Evolutionary conservation across 2,888 invertebrate genomes (phyloP), one percentile per base, ranked within the genome.

Genomic region (Trachelus iudaicus): DNA sequence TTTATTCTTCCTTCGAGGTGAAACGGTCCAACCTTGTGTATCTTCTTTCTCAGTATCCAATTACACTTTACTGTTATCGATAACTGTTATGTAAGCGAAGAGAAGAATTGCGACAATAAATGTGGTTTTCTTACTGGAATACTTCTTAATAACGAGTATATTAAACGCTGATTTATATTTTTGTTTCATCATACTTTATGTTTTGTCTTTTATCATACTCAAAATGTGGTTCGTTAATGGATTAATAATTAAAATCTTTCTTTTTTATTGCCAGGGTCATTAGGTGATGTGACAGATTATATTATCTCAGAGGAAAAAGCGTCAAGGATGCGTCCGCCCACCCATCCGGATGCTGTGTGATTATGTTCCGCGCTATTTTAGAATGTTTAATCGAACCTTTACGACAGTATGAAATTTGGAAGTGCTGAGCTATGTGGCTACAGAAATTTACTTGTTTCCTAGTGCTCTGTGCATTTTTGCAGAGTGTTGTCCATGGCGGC

Each of bases 41-140:
- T 56, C 23, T 56, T 56, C 23, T 56, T 56, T 56, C 1, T 15
- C 23, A 9, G 1, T 56, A 9, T 56, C 9, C 23, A 23, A 56
- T 9, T 56, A 56, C 9, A 71, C 3, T 15, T 23, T 12, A 71
- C 31, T 71, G 71, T 71, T 71, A 71, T 71, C 15, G 13, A 31
- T 33, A 71, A 71, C 71, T 71, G 33, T 71, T 71, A 71, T 23
- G 23, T 71, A 71, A 71, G 13, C 71, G 71, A 71, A 71, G 71
- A 15, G 71, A 71, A 84, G 83, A 85, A 81, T 79, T 82, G 81
- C 73, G 85, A 85, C 85, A 85, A 85, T 85, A 85, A 85, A 85
- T 82, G 84, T 85, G 85, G 85, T 85, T 85, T 85, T 71, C 71
- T 71, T 71, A 71, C 71, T 23, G 23, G 23, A 56, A 56, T 23